Conservation (phyloP, 1,140 invertebrate genomes). For the Diprion similis region DNA sequence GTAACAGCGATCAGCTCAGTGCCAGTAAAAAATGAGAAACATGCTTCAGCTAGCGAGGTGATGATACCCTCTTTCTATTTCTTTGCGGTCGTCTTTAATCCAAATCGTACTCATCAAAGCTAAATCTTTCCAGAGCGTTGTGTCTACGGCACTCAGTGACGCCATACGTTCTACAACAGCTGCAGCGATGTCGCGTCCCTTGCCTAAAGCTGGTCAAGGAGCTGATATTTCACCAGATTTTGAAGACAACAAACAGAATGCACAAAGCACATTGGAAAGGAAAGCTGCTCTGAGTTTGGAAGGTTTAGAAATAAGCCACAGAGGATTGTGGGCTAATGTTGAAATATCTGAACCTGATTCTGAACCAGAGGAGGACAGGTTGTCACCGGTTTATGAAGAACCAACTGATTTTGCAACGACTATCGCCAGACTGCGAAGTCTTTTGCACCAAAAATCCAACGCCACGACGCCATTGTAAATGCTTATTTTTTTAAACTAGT, state of each 20-base stretch:
- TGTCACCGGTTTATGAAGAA: conserved; percentile 73
- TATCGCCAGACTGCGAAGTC: conserved; percentile 72
- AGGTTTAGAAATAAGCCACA: conserved; percentile 42
- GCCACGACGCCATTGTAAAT: conserved; percentile 55
- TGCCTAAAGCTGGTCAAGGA: conserved; percentile 35
- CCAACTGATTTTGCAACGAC: conserved; percentile 74
- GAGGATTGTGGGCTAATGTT: conserved; percentile 50
- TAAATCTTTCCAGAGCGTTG: conserved; percentile 31
- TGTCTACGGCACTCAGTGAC: conserved; percentile 43
- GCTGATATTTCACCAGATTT: neutral
- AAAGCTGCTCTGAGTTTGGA: conserved; percentile 42
- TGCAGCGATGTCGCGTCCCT: conserved; percentile 44
- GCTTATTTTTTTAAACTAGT: conserved; percentile 6
- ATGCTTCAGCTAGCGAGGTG: neutral
- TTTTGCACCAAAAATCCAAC: conserved; percentile 70
- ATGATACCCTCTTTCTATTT: neutral
- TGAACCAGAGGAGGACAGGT: conserved; percentile 47
- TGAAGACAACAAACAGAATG: conserved; percentile 1
- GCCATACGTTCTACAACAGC: conserved; percentile 52
- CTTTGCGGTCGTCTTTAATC: neutral
- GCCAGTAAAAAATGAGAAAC: neutral
- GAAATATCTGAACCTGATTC: conserved; percentile 40
- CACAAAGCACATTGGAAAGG: conserved; percentile 22
- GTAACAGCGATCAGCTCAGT: conserved; percentile 28
- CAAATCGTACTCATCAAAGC: neutral